Evolutionary conservation across 2,113 vertebrate species (phyloP).

Genomic region (Myotis brandtii): DNA sequence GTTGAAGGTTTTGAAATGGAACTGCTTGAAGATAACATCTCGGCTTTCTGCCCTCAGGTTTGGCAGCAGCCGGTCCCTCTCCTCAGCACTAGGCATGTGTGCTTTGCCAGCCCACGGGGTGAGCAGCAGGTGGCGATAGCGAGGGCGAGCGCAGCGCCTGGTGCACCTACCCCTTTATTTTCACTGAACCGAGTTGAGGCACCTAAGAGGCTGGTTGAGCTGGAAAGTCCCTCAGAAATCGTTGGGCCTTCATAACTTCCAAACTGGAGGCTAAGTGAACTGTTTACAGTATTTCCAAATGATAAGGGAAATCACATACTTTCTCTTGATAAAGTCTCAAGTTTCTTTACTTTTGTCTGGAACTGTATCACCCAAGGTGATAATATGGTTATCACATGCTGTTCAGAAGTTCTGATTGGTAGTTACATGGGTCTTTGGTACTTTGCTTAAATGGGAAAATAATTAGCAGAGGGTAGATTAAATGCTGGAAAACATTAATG

Average conservation of each 20-base stretch:
- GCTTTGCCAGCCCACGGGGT: slow-evolving; percentile 90
- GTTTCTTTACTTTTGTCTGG: slow-evolving; percentile 63
- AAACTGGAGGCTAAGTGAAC: slow-evolving; percentile 13
- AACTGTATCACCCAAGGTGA: slow-evolving; percentile 31
- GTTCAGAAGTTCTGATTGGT: slow-evolving; percentile 46
- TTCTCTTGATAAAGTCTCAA: slow-evolving; percentile 30
- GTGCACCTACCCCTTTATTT: background rate
- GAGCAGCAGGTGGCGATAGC: background rate
- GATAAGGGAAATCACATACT: slow-evolving; percentile 46
- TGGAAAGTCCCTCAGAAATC: slow-evolving; percentile 47
- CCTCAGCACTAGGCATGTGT: slow-evolving; percentile 92
- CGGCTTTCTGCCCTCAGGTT: slow-evolving; percentile 93
- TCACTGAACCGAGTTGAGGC: background rate
- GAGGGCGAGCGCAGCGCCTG: background rate
- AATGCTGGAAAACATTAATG: slow-evolving; percentile 36
- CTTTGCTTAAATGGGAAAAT: slow-evolving; percentile 9
- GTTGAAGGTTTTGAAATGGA: slow-evolving; percentile 98
- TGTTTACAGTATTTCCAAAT: slow-evolving; percentile 57
- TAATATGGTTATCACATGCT: background rate
- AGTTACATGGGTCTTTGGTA: background rate
- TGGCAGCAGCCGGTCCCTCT: slow-evolving; percentile 94
- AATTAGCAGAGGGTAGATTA: slow-evolving; percentile 28
- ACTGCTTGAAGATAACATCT: slow-evolving; percentile 98
- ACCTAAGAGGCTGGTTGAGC: background rate
- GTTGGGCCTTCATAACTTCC: slow-evolving; percentile 16